Evolutionary conservation across 2,797 vertebrate species (phyloP).

Genomic region (Odontamblyopus rebecca): DNA sequence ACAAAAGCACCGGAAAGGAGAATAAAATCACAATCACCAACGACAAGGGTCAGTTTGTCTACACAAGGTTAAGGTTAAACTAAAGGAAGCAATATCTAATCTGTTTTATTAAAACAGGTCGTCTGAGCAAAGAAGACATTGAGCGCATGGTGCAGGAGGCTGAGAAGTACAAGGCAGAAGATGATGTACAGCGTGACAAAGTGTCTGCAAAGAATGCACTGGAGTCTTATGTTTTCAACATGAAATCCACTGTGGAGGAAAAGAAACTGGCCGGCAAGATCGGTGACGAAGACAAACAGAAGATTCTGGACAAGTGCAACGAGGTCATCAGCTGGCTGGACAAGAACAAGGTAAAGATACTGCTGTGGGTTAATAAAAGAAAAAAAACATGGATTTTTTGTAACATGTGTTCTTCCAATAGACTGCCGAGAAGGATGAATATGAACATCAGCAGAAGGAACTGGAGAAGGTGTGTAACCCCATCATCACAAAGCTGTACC

Average conservation of each 20-base stretch:
- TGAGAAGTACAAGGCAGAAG: constrained; percentile 93
- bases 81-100: no score
- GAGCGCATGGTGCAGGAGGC: constrained; percentile 97
- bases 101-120: constrained; percentile 72
- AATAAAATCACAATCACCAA: constrained; percentile 97
- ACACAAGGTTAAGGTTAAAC: no score
- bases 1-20: constrained; percentile 96
- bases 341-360: constrained; percentile 88
- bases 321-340: constrained; percentile 95
- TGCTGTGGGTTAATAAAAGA: not conserved
- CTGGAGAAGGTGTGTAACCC: constrained; percentile 85
- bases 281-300: constrained; percentile 90
- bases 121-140: constrained; percentile 97
- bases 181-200: constrained; percentile 83
- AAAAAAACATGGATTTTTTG: not conserved
- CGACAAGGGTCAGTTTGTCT: constrained; percentile 83
- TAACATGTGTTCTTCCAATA: constrained; percentile 23
- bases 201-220: constrained; percentile 86
- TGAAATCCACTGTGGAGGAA: constrained; percentile 98
- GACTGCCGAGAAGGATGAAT: constrained; percentile 84
- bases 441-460: constrained; percentile 84
- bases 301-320: constrained; percentile 92
- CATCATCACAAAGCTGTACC: constrained; percentile 84
- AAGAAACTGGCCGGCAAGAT: constrained; percentile 96
- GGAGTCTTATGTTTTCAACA: constrained; percentile 95